Base-by-base conservation (phyloP, 2,113 vertebrate species). In the Pollimyrus isidori region DNA sequence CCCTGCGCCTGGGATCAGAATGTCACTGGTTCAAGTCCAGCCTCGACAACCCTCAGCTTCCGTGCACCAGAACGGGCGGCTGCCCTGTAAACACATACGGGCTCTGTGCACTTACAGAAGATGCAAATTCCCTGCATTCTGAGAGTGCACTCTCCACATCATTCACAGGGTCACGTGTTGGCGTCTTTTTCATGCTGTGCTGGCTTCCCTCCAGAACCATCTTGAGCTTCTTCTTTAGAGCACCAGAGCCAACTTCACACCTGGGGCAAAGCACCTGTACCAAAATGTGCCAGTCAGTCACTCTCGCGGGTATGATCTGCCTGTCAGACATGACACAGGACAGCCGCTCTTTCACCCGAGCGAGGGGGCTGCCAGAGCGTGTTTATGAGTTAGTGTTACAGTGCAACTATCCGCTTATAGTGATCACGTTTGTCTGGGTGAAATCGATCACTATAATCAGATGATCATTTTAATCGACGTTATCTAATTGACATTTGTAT, bases 231-330 rank as follows among this genome's bases (percentile, higher is more conserved):
- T 95, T 97, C 93, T 97, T 98, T 87, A 94, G 95, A 58, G 94
- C 93, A 76, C 92, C 92, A 35, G 93, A 90, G 7, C 96, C 97
- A 0, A 96, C 91, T 53, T 99, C 98, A 94, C 97, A 99, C 30
- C 96, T 95, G 83, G 98, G 98, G 91, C 97, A 99, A 26, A 99
- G 92, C 13, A 99, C 98, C 98, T 99, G 58, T 23, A 91, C 85
- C n/a, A 17, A 26, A 90, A 45, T n/a, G 45, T 35, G 23, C 1
- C 73, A 17, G 86, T 46, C 35, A 45, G 86, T 62, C 52, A 62
- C n/a, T 87, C 15, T 76, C 69, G 39, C 15, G 3, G 30, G 69
- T 5, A 39, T 7, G 13, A 39, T 0, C 69, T 13, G n/a, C 3
- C 1, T 73, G 35, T 76, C 15, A 76, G 69, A 1, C 62, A 10